Evolutionary conservation across 2,888 invertebrate genomes (phyloP).

Genomic region (Meloe dianella): DNA sequence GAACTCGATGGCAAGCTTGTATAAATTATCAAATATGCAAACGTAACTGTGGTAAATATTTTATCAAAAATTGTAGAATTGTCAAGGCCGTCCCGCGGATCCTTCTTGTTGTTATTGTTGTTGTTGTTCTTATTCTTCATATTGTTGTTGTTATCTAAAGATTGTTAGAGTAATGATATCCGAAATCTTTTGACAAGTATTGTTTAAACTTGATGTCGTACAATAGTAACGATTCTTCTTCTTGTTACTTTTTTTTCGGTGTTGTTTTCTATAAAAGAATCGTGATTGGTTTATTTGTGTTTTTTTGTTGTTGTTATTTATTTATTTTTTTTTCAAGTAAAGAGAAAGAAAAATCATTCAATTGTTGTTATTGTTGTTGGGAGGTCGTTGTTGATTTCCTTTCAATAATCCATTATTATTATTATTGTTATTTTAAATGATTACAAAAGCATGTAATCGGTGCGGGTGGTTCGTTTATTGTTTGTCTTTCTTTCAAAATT

Average conservation of each 20-base stretch:
- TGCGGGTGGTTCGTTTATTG: slow-evolving; percentile 6
- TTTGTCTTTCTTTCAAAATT: slow-evolving; percentile 7
- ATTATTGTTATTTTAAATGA: slow-evolving; percentile 10
- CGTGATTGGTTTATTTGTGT: not conserved
- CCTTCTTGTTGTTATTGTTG: not conserved
- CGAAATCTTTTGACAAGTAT: not conserved
- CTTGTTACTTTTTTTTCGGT: not conserved
- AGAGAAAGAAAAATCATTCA: slow-evolving; percentile 3
- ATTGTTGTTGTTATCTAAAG: not conserved
- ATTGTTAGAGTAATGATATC: not conserved
- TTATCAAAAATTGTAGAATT: not conserved
- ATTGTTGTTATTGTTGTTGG: slow-evolving; percentile 3
- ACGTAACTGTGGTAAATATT: slow-evolving; percentile 8
- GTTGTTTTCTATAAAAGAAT: not conserved
- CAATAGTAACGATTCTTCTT: not conserved
- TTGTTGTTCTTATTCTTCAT: not conserved
- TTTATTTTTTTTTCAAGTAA: not conserved
- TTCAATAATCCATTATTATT: not conserved
- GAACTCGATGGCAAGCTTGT: slow-evolving; percentile 21
- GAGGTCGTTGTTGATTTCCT: slow-evolving; percentile 1
- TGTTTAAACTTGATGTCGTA: not conserved
- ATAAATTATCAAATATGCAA: slow-evolving; percentile 31
- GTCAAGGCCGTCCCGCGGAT: slow-evolving; percentile 8
- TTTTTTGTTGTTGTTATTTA: not conserved
- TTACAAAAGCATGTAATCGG: slow-evolving; percentile 6